A percentile compares a stretch with the other conserved stretches of the same genome.
Conservation (phyloP, 1,140 invertebrate species). For the Hesperophylax magnus region DNA sequence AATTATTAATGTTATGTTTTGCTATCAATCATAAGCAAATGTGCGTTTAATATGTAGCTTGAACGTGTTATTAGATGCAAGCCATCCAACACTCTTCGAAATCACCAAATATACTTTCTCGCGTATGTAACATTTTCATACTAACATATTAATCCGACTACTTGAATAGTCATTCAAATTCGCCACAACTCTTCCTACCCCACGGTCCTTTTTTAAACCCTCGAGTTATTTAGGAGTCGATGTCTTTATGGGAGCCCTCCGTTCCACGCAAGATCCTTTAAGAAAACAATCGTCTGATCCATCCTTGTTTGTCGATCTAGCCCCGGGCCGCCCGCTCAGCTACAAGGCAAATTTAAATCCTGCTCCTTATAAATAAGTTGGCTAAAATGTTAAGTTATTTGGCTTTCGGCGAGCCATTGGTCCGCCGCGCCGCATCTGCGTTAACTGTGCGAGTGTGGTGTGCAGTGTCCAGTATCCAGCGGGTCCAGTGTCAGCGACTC, state of each 20-base stretch:
- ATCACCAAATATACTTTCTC: neutral
- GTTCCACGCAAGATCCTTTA: conserved; percentile 13
- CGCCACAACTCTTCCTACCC: conserved; percentile 9
- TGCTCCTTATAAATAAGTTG: conserved; percentile 23
- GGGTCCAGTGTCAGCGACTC: neutral
- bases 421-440: conserved; percentile 13
- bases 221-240: conserved; percentile 6
- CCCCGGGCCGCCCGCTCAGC: neutral
- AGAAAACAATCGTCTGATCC: conserved; percentile 35
- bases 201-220: neutral
- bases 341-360: conserved; percentile 38
- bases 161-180: conserved; percentile 15
- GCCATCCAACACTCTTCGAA: neutral
- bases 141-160: conserved; percentile 35
- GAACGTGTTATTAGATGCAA: no score
- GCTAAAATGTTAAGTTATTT: conserved; percentile 25
- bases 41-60: no score
- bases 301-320: conserved; percentile 35
- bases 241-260: conserved; percentile 31
- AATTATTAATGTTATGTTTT: no score
- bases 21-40: no score
- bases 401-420: conserved; percentile 24
- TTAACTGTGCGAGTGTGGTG: neutral
- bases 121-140: conserved; percentile 14
- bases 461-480: neutral